These are phyloP conservation scores for Drosophila nigritarsus DNA, from an alignment of 2,888 invertebrate species.

Conservation along the genomic window DNA sequence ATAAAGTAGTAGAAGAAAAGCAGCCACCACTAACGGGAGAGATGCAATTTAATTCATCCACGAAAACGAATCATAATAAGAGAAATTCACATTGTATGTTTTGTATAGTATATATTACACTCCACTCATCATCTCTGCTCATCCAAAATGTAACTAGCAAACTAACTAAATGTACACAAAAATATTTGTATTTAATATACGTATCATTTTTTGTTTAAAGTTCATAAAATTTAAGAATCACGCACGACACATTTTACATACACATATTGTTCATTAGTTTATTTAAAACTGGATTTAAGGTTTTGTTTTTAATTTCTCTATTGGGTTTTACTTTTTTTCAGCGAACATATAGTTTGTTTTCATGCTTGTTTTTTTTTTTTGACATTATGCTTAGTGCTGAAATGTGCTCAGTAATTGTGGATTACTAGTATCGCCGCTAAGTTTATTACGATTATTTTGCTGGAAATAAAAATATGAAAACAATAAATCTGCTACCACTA, in stretches of 20 bases:
- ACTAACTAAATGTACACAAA: constrained; percentile 73
- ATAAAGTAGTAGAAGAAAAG: constrained; percentile 29
- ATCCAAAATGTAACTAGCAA: constrained; percentile 62
- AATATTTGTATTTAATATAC: constrained; percentile 50
- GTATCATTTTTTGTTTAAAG: constrained; percentile 41
- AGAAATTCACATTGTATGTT: constrained; percentile 50
- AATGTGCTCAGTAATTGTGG: constrained; percentile 39
- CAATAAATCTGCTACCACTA: constrained; percentile 63
- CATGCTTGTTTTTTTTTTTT: constrained; percentile 32
- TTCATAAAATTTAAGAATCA: constrained; percentile 73
- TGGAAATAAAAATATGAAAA: constrained; percentile 59
- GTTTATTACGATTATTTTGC: constrained; percentile 55
- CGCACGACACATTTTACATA: constrained; percentile 74
- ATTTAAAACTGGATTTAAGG: constrained; percentile 47
- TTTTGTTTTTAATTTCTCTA: constrained; percentile 7
- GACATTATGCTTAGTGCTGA: constrained; percentile 67
- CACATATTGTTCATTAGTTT: constrained; percentile 49
- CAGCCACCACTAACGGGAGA: constrained; percentile 32
- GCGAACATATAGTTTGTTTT: constrained; percentile 32
- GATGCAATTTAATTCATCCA: constrained; percentile 19
- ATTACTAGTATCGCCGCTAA: constrained; percentile 59
- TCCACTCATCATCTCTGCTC: constrained; percentile 32
- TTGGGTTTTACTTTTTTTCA: constrained; percentile 14
- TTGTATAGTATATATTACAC: constrained; percentile 54
- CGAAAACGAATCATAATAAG: constrained; percentile 58